Percentiles rank a stretch among this genome's conserved stretches.
Evolutionary conservation across 2,113 vertebrate genomes (phyloP).

Genomic region (Clupea harengus): DNA sequence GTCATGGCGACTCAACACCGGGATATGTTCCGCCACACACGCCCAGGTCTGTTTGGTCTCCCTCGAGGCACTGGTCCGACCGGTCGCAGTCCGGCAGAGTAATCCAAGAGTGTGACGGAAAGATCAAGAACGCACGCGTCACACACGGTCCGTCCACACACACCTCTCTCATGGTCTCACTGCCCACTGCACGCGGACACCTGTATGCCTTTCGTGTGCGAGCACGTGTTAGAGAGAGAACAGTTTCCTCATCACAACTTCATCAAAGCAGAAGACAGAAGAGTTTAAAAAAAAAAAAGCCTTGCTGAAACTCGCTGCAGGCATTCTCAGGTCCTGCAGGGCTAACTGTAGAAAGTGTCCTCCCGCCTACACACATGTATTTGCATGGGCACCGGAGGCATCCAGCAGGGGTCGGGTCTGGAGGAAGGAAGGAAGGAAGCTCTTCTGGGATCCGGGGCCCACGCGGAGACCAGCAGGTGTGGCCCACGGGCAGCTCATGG

Average conservation of each 20-base stretch:
- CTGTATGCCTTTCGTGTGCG: background rate
- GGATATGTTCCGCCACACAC: background rate
- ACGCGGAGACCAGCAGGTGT: background rate
- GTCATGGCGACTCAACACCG: conserved; percentile 63
- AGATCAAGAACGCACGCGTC: background rate
- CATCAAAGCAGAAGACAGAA: background rate
- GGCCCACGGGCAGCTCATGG: background rate
- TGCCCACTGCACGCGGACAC: background rate
- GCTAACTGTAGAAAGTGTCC: background rate
- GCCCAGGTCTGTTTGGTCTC: background rate
- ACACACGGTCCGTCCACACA: background rate
- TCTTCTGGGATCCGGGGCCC: background rate
- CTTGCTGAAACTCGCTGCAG: background rate
- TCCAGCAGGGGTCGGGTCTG: background rate
- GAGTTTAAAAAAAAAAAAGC: background rate
- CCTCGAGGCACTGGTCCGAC: background rate
- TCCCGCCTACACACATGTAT: background rate
- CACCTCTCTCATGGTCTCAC: background rate
- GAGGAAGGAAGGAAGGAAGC: background rate
- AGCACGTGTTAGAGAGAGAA: background rate
- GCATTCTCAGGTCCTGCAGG: background rate
- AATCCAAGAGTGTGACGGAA: background rate
- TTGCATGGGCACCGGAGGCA: background rate
- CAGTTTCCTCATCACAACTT: background rate
- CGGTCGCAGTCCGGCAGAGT: background rate